phyloP scores from a whole-genome alignment of 2,888 invertebrate genomes.

The Phytoseiulus persimilis region DNA sequence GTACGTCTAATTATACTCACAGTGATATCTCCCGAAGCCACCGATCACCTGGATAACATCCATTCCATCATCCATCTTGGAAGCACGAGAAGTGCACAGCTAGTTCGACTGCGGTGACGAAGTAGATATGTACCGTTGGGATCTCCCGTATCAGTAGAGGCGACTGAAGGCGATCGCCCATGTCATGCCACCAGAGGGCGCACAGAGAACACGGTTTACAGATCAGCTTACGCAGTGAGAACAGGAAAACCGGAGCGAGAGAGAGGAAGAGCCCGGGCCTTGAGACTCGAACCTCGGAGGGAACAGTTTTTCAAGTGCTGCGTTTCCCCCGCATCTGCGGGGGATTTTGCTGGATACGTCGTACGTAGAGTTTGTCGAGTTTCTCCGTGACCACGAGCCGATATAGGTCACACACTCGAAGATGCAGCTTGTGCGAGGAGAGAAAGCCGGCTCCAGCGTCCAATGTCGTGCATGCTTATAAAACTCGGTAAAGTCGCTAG shows the following conservation, averaged over 20 bases:
- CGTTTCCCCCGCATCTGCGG: no score
- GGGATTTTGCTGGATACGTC: no score
- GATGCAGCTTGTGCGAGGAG: no score
- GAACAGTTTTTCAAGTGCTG: no score
- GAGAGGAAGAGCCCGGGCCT: background rate
- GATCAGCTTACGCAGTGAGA: background rate
- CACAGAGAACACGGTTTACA: background rate
- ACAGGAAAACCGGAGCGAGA: background rate
- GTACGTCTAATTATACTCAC: background rate
- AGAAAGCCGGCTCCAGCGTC: no score
- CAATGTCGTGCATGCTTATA: no score
- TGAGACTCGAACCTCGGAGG: no score
- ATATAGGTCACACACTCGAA: no score
- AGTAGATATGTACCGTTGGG: background rate
- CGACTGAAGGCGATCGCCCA: background rate
- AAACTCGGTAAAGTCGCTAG: no score
- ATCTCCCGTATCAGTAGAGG: background rate
- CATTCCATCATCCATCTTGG: background rate
- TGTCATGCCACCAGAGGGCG: background rate
- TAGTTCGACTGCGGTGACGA: background rate
- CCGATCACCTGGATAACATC: slow-evolving; percentile 34
- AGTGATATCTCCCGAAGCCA: slow-evolving; percentile 15
- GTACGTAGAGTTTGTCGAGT: no score
- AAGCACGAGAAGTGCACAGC: background rate
- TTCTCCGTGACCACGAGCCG: no score